Evolutionary conservation across 2,797 vertebrate species (phyloP).

Genomic region (Lagodon rhomboides): DNA sequence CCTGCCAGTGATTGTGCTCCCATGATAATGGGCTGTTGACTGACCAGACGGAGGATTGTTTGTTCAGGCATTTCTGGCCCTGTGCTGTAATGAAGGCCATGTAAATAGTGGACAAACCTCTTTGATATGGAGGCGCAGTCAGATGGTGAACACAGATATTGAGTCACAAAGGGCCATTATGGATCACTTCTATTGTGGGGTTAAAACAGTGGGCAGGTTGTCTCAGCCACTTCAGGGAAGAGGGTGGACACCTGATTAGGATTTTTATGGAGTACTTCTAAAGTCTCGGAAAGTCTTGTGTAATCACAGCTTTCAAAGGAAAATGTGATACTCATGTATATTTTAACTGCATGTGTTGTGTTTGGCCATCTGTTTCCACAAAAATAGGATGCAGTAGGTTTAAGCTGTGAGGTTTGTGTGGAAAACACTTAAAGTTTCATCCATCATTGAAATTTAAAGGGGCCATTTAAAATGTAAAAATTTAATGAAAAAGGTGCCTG

Average conservation of each 20-base stretch:
- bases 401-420: conserved; percentile 13
- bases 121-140: conserved; percentile 52
- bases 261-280: conserved; percentile 50
- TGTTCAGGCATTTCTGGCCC: conserved; percentile 55
- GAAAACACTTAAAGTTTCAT: not conserved
- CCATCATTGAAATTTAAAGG: not conserved
- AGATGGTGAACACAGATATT: conserved; percentile 47
- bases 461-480: not conserved
- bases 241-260: conserved; percentile 42
- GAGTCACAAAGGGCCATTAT: conserved; percentile 53
- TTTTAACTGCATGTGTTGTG: conserved; percentile 24
- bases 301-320: conserved; percentile 22
- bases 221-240: conserved; percentile 38
- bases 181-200: conserved; percentile 36
- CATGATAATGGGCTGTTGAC: conserved; percentile 49
- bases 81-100: conserved; percentile 45
- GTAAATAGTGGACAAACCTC: conserved; percentile 54
- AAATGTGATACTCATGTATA: not conserved
- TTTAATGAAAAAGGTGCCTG: not conserved
- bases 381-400: not conserved
- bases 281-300: conserved; percentile 12
- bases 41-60: conserved; percentile 41
- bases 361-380: conserved; percentile 28
- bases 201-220: conserved; percentile 32
- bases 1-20: conserved; percentile 42